Percentiles rank a stretch among this genome's conserved stretches.
Conservation (phyloP, 1,140 invertebrate genomes). For the Solenopsis invicta region DNA sequence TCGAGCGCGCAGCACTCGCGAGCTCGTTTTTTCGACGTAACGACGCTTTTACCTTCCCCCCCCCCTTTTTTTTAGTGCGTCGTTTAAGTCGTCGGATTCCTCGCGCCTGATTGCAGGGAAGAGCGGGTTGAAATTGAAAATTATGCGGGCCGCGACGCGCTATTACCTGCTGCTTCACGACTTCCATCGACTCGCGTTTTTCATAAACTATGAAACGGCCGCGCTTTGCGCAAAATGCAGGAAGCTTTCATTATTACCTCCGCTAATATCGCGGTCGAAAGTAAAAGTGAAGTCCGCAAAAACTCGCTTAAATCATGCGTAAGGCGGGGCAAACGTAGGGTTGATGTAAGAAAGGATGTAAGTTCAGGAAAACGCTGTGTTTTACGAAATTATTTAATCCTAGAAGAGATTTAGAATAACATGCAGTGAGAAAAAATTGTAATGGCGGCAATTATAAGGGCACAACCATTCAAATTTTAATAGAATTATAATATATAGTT, state of each 20-base stretch:
- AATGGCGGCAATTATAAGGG: no score
- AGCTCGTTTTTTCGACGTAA: constrained; percentile 33
- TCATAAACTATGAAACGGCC: background rate
- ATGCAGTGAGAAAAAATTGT: no score
- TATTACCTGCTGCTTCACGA: background rate
- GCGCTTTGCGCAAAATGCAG: background rate
- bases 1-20: background rate
- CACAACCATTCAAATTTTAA: no score
- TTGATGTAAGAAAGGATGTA: background rate
- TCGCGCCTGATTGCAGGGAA: constrained; percentile 21
- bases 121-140: constrained; percentile 40
- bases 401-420: no score
- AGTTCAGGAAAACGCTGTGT: background rate
- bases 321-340: background rate
- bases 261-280: background rate
- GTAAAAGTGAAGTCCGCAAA: background rate
- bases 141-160: constrained; percentile 11
- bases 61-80: background rate
- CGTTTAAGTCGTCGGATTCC: constrained; percentile 30
- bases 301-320: background rate
- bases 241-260: background rate
- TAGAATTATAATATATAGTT: no score
- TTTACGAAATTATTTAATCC: constrained; percentile 1
- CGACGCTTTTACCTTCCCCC: background rate
- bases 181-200: background rate